Conservation (phyloP, 2,888 invertebrate species). For the Gasteruption jaculator region DNA sequence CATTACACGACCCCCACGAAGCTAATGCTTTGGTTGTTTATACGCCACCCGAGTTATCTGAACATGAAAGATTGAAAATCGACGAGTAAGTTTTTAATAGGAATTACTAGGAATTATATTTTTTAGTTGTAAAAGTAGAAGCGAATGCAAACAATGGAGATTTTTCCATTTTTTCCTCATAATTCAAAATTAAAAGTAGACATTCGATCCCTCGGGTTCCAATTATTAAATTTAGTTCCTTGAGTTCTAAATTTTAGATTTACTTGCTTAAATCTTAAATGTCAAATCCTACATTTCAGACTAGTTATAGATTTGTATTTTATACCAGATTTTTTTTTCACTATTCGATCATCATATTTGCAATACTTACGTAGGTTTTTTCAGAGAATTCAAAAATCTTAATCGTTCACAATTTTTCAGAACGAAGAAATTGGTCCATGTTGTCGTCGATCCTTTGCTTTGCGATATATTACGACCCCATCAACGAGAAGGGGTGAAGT, state of each 20-base stretch:
- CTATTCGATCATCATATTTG: not conserved
- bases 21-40: conserved; percentile 89
- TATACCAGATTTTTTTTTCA: conserved; percentile 6
- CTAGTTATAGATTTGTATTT: no score
- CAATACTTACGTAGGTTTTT: no score
- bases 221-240: conserved; percentile 1
- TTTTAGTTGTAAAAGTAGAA: conserved; percentile 8
- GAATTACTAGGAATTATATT: conserved; percentile 7
- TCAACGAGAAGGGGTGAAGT: conserved; percentile 97
- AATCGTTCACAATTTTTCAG: no score
- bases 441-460: conserved; percentile 93
- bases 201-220: not conserved
- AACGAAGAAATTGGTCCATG: conserved; percentile 74
- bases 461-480: conserved; percentile 91
- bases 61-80: conserved; percentile 82
- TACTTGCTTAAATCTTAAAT: no score
- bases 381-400: no score
- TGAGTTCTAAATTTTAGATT: no score
- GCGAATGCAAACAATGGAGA: no score
- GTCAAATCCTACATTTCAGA: no score
- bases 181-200: not conserved
- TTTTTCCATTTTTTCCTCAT: conserved; percentile 8
- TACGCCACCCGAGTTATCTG: conserved; percentile 75
- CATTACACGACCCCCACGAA: conserved; percentile 88
- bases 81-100: conserved; percentile 60